Percentiles rank a stretch among this genome's conserved stretches.
phyloP scores from a whole-genome alignment of 2,113 vertebrate species.

The Herpetotheres cachinnans region DNA sequence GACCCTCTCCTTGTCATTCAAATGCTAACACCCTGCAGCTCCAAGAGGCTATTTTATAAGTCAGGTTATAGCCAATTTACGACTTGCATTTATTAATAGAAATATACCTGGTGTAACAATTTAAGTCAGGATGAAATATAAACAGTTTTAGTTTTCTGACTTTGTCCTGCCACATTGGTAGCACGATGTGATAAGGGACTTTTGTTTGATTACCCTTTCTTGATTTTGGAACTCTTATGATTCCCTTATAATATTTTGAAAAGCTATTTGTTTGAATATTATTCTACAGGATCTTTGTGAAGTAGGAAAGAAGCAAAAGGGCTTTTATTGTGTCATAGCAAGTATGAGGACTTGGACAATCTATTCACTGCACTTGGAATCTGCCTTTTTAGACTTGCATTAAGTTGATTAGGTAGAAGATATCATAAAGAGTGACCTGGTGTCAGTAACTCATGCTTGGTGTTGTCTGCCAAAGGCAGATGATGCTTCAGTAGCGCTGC shows the following conservation, averaged over 20 bases:
- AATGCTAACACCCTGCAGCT: not conserved
- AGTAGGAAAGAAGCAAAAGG: not conserved
- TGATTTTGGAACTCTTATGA: not conserved
- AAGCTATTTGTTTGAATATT: not conserved
- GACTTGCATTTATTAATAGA: not conserved
- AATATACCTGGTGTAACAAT: not conserved
- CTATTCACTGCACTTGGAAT: not conserved
- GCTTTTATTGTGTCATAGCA: not conserved
- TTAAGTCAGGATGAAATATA: not conserved
- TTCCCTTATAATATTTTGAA: not conserved
- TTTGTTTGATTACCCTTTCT: not conserved
- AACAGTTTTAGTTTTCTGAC: not conserved
- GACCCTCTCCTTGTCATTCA: not conserved
- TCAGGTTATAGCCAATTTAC: not conserved
- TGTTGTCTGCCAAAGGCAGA: not conserved
- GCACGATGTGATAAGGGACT: not conserved
- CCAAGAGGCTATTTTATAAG: not conserved
- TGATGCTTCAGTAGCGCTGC: not conserved
- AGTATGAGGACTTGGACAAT: not conserved
- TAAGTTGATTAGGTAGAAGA: not conserved
- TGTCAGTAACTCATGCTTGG: not conserved
- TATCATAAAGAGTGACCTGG: not conserved
- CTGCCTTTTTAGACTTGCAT: not conserved
- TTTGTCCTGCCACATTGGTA: not conserved
- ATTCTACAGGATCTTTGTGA: not conserved